These are phyloP conservation scores for Mixornis gularis DNA, from an alignment of 2,113 vertebrate genomes.

Conservation along the genomic window DNA sequence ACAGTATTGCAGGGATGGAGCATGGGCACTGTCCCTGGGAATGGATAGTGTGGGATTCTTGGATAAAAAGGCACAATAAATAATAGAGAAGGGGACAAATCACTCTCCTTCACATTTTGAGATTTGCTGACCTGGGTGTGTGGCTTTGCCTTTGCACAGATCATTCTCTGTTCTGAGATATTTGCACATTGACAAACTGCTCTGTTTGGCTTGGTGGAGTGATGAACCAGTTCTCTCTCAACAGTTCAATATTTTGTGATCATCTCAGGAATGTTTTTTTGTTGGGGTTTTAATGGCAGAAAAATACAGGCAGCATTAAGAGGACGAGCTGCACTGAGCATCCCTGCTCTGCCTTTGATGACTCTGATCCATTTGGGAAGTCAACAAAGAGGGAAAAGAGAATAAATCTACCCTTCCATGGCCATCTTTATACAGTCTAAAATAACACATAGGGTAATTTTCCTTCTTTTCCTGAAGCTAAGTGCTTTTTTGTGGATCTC, in stretches of 20 bases:
- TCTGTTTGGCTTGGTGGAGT: background rate
- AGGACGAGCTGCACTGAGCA: background rate
- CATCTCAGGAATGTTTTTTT: background rate
- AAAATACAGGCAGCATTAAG: background rate
- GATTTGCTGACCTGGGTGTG: background rate
- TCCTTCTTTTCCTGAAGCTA: background rate
- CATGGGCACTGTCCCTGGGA: conserved; percentile 30
- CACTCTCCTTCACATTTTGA: background rate
- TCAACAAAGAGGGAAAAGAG: background rate
- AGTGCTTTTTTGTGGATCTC: conserved; percentile 9
- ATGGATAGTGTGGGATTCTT: conserved; percentile 26
- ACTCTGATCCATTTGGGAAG: conserved; percentile 4
- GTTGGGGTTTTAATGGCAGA: background rate
- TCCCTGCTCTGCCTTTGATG: background rate
- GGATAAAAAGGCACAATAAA: conserved; percentile 52
- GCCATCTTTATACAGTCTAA: background rate
- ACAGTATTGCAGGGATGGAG: background rate
- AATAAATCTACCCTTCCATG: conserved; percentile 28
- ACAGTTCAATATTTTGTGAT: background rate
- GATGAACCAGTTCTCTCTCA: background rate
- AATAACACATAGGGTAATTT: conserved; percentile 23
- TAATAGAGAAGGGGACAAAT: conserved; percentile 33
- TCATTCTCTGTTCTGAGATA: background rate
- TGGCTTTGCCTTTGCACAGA: background rate
- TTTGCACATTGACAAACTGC: background rate